These are phyloP conservation scores for Caenorhabditis macrosperma DNA, from an alignment of 2,888 invertebrate genomes.

Conservation along the genomic window DNA sequence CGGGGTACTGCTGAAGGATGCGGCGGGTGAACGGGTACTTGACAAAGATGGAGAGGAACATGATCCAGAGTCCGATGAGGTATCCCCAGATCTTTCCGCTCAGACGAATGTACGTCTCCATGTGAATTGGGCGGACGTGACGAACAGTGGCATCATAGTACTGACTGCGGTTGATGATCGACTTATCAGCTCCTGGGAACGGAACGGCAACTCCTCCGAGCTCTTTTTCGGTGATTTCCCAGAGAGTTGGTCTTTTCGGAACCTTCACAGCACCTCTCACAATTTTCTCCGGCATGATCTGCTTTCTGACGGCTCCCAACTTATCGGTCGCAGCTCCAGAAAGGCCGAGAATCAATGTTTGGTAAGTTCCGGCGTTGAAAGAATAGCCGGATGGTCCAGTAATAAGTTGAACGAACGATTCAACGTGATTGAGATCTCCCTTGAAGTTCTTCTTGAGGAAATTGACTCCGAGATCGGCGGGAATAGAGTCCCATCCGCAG, in stretches of 20 bases:
- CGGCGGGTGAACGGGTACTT: slow-evolving; percentile 85
- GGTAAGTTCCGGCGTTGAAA: slow-evolving; percentile 91
- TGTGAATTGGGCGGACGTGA: slow-evolving; percentile 85
- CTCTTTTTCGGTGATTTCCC: slow-evolving; percentile 76
- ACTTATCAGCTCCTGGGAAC: slow-evolving; percentile 84
- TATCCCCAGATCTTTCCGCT: slow-evolving; percentile 84
- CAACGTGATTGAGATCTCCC: slow-evolving; percentile 82
- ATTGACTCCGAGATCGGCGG: slow-evolving; percentile 90
- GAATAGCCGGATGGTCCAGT: slow-evolving; percentile 82
- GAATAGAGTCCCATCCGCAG: slow-evolving; percentile 87
- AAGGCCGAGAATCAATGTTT: slow-evolving; percentile 89
- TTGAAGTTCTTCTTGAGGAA: slow-evolving; percentile 87
- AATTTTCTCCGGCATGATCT: slow-evolving; percentile 76
- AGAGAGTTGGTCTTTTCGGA: slow-evolving; percentile 65
- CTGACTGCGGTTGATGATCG: slow-evolving; percentile 86
- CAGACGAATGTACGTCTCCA: slow-evolving; percentile 85
- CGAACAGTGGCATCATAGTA: slow-evolving; percentile 86
- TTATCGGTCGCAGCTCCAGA: slow-evolving; percentile 71
- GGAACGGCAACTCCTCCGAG: slow-evolving; percentile 85
- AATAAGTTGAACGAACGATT: slow-evolving; percentile 77
- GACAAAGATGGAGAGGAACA: slow-evolving; percentile 84
- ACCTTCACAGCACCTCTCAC: slow-evolving; percentile 56
- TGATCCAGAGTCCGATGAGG: slow-evolving; percentile 80
- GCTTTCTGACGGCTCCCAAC: slow-evolving; percentile 72
- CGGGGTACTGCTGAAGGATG: slow-evolving; percentile 86